Conservation (phyloP, 1,140 invertebrate genomes). For the Pseudomyrmex flavicornis region DNA sequence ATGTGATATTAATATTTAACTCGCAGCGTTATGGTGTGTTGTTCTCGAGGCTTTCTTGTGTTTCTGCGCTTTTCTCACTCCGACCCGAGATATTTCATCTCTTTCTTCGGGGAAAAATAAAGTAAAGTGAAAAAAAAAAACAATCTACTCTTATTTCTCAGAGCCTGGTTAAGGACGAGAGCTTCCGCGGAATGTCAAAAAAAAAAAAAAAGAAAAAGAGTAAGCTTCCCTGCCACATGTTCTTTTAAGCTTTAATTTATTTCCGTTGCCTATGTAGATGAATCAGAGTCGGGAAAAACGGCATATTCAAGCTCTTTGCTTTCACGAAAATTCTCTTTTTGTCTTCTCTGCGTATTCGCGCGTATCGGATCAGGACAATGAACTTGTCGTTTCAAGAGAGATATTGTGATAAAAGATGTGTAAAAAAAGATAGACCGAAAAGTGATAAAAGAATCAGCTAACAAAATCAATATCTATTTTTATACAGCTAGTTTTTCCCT, state of each 20-base stretch:
- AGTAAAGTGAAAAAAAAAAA: neutral
- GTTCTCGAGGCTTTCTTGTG: no score
- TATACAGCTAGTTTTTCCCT: neutral
- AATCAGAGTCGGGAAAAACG: slow-evolving; percentile 37
- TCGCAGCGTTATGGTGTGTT: neutral
- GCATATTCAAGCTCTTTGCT: neutral
- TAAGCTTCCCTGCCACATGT: no score
- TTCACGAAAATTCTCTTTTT: neutral
- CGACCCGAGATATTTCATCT: neutral
- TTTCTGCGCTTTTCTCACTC: neutral
- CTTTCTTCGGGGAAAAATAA: neutral
- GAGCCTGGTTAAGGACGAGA: slow-evolving; percentile 56
- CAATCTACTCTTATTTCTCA: slow-evolving; percentile 45
- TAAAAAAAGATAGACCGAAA: neutral
- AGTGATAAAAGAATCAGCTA: no score
- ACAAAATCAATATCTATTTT: neutral
- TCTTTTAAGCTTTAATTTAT: slow-evolving; percentile 1
- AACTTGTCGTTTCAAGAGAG: neutral
- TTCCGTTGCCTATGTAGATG: neutral
- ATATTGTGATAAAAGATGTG: neutral
- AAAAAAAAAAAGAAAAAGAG: slow-evolving; percentile 19
- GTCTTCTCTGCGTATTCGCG: neutral
- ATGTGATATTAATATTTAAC: slow-evolving; percentile 49
- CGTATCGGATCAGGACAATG: slow-evolving; percentile 36
- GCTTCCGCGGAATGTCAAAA: slow-evolving; percentile 41